Base-by-base conservation (phyloP, 2,797 vertebrate genomes). In the Alcedo atthis region DNA sequence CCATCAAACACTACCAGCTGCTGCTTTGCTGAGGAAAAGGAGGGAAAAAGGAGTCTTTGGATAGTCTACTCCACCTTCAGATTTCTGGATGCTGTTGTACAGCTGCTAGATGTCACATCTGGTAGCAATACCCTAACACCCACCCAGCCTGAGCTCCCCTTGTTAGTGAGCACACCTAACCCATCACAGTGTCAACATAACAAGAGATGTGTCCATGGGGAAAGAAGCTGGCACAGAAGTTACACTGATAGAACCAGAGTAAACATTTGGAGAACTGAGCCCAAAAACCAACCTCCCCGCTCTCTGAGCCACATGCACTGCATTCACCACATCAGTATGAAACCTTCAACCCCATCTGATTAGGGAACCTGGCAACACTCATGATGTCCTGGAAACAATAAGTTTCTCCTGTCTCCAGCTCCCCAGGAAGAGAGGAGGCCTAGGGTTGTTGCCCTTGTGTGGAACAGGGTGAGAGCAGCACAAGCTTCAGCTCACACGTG, bases 21-120 rank as follows among this genome's bases (percentile, higher is more conserved):
- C 63, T 70, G 30, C 45, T 70, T 69, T 66, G 62, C 55, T 84
- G 45, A 82, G 37, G 64, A 87, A 85, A 37, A 30, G 26, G 32
- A 73, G 30, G n/a, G 37, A 75, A 40, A 40, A 40, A 86, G 71
- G 8, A 45, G 20, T 37, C 25, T 76, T 45, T 59, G 30, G 26
- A 81, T 57, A n/a, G 9, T n/a, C 40, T 45, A 24, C 70, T 91
- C 82, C 63, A 79, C 67, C 67, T 74, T 87, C 15, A 22, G 49
- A 86, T 88, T 91, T 79, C 83, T 91, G 91, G 45, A 84, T 79
- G 67, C 59, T 87, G 10, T 63, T 73, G 62, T 70, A 51, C 77
- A 81, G 87, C 68, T 73, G 68, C 68, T 90, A 78, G 59, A 84
- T 69, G 77, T 84, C 80, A 77, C 91, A 88, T 89, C 91, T 95